Base-by-base conservation (phyloP, 2,113 vertebrate species). In the Glaucomys volans region DNA sequence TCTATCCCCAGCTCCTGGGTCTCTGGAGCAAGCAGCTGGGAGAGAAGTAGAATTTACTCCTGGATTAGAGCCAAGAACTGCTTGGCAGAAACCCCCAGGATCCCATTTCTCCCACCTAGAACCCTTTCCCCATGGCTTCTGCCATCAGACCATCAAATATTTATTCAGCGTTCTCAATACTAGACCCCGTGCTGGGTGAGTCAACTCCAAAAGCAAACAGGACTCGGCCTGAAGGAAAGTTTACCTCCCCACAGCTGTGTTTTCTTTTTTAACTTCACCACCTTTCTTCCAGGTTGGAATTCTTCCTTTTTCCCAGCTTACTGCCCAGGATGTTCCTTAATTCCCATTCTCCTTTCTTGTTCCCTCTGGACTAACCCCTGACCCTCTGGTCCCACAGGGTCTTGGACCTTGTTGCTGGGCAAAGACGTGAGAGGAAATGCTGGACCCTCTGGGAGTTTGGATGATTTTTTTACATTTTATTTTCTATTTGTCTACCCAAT, bases 341-440 rank as follows among this genome's bases (percentile, higher is more conserved):
- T 87, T 82, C 13, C 81, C 71, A 11, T 84, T 95, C 75, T 97
- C 88, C 79, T 91, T 87, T 85, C 94, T 91, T 84, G 62, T 42
- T 94, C 91, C 96, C 85, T 95, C 93, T 90, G 91, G 50, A 76
- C 94, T 91, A 90, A 87, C 93, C 71, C 84, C 40, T 87, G 79
- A 88, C 85, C 97, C 89, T 88, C 75, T 80, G 42, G 75, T 87
- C 69, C 89, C 85, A 50, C 69, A 90, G 94, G 74, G 91, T 94
- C 89, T 94, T 2, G 42, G 80, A 94, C 95, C 87, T 95, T 97
- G 89, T 95, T 94, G 71, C 90, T 95, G 97, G 96, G 95, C 93
- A 97, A 93, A 97, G 97, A 97, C 97, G 97, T 87, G 97, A 98
- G 97, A 98, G 97, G 97, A 98, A 98, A 97, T 98, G 97, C 97